phyloP scores from a whole-genome alignment of 2,888 invertebrate species.

The Hemaris fuciformis region DNA sequence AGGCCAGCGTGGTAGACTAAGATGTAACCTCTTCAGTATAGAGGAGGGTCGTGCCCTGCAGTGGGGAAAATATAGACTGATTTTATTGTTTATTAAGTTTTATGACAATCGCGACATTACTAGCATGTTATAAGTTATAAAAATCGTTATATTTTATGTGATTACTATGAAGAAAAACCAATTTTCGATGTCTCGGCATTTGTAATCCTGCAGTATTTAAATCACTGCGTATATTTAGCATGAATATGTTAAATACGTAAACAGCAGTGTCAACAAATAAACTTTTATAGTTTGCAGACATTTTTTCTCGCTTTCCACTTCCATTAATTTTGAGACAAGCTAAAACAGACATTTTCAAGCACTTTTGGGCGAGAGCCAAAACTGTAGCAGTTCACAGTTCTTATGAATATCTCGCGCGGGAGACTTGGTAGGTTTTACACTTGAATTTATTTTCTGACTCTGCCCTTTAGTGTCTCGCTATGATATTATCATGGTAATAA shows the following conservation, averaged over 20 bases:
- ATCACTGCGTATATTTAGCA: not conserved
- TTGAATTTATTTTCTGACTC: not conserved
- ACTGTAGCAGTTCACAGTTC: slow-evolving; percentile 12
- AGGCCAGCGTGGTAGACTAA: too few species aligned
- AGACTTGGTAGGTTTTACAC: not conserved
- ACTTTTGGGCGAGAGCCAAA: not conserved
- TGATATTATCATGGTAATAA: too few species aligned
- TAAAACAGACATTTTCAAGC: not conserved
- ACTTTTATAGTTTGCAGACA: not conserved
- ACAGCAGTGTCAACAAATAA: not conserved
- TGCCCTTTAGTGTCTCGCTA: not conserved
- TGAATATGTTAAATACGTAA: not conserved
- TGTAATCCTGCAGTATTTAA: too few species aligned
- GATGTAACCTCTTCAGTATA: too few species aligned
- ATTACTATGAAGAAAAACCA: too few species aligned
- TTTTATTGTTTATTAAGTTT: too few species aligned
- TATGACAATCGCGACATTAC: too few species aligned
- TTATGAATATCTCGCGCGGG: not conserved
- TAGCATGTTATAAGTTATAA: too few species aligned
- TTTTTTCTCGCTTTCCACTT: not conserved
- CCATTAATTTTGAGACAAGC: not conserved
- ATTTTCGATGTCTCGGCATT: too few species aligned
- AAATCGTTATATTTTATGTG: too few species aligned
- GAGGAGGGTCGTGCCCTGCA: too few species aligned
- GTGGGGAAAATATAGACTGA: too few species aligned